These are phyloP conservation scores for Probaryconus sp. DNA, from an alignment of 1,140 invertebrate species.

Conservation along the genomic window DNA sequence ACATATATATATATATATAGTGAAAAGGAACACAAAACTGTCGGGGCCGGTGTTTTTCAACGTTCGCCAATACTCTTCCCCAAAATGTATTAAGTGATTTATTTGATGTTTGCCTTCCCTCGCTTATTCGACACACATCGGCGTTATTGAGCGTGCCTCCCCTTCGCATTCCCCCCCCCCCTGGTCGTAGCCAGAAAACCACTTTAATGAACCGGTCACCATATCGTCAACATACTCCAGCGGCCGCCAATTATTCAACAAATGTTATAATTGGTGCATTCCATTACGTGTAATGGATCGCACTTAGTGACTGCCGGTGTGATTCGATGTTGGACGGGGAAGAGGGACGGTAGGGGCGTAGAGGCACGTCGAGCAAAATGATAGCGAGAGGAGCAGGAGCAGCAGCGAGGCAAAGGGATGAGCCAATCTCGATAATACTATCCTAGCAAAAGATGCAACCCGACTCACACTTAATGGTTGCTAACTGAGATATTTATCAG, in stretches of 20 bases:
- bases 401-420: constrained; percentile 46
- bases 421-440: constrained; percentile 60
- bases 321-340: constrained; percentile 31
- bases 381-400: constrained; percentile 7
- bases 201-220: constrained; percentile 55
- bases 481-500: constrained; percentile 51
- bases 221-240: constrained; percentile 42
- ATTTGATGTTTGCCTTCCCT: constrained; percentile 68
- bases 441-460: constrained; percentile 60
- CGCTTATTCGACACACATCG: constrained; percentile 16
- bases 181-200: constrained; percentile 35
- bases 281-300: constrained; percentile 78
- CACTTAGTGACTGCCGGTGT: constrained; percentile 69
- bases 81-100: constrained; percentile 69
- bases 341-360: too few species aligned
- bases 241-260: constrained; percentile 75
- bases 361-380: neutral
- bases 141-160: constrained; percentile 51
- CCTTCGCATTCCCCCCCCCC: constrained; percentile 12
- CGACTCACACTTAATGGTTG: constrained; percentile 35
- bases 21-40: too few species aligned
- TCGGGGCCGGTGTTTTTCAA: constrained; percentile 67
- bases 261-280: constrained; percentile 78
- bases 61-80: constrained; percentile 58
- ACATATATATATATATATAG: too few species aligned